Evolutionary conservation across 2,797 vertebrate genomes (phyloP), one percentile per base, ranked within the genome.

Genomic region (Oryzias dopingdopingensis): DNA sequence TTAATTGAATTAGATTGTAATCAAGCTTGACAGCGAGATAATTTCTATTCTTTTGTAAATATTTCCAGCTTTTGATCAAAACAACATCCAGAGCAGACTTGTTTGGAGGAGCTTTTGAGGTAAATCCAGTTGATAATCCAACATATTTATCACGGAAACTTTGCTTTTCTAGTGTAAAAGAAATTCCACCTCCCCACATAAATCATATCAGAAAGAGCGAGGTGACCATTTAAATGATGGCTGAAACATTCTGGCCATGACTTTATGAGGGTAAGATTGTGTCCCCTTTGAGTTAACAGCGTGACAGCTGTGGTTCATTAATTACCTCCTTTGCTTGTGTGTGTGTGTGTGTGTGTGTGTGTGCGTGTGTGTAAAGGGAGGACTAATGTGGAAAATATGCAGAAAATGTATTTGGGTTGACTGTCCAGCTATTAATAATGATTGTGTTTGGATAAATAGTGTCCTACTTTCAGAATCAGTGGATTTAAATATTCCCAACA

Each of bases 401-500:
- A 84, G 79, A 87, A 88, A 88, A 88, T 86, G 83, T 90, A 92
- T 92, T 91, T 90, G 86, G 90, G 90, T 92, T 92, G 90, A 88
- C 86, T 81, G 80, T 85, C 79, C 65, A 40, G 79, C 79, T 81
- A 90, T 92, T 92, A 91, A 91, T 91, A 91, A 91, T 86, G 86
- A 91, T 90, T 88, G 82, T 82, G 86, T 79, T 80, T 84, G 85
- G 86, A 88, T 91, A 89, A 89, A 90, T 88, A 82, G 90, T 90
- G 91, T 69, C 91, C 91, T 92, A 93, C 90, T 92, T 92, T 89
- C 74, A 57, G 80, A 85, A 88, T 87, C 78, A 84, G 80, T 77
- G 82, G 70, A 81, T 90, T 88, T 91, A 92, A 92, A 92, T 90
- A 92, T 91, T 91, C 91, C 91, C 90, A 88, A 86, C 86, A 88